Conservation (phyloP, 2,797 vertebrate genomes). For the Morus bassanus region DNA sequence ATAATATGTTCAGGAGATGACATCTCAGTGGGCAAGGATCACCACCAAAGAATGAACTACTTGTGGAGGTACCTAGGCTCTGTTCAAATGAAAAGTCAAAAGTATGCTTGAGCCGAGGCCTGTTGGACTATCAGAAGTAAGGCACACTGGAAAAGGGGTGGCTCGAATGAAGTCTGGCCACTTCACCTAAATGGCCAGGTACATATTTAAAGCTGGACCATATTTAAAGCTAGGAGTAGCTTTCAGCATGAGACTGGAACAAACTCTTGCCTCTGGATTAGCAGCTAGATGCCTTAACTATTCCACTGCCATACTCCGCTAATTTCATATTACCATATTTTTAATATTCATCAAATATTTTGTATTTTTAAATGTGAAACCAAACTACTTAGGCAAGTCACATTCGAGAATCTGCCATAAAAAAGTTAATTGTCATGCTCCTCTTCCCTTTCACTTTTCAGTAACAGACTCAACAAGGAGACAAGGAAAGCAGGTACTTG, state of each 20-base stretch:
- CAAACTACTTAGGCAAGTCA: constrained; percentile 52
- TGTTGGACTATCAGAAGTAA: background rate
- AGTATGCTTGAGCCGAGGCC: background rate
- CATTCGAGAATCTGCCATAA: constrained; percentile 34
- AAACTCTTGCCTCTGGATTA: background rate
- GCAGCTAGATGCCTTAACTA: background rate
- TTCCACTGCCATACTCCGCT: background rate
- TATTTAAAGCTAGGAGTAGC: background rate
- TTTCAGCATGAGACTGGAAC: background rate
- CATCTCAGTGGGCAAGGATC: constrained; percentile 45
- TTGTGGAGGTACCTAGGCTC: constrained; percentile 32
- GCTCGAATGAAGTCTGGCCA: background rate
- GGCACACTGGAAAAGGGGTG: background rate
- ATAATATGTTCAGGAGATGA: constrained; percentile 50
- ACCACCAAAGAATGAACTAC: constrained; percentile 70
- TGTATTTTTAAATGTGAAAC: constrained; percentile 66
- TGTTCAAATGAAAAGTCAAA: background rate
- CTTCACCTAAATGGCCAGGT: background rate
- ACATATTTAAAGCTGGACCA: background rate
- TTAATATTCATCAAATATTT: constrained; percentile 53
- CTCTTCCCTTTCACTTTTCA: constrained; percentile 16
- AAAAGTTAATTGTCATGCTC: constrained; percentile 10
- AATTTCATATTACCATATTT: constrained; percentile 16
- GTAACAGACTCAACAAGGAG: constrained; percentile 52
- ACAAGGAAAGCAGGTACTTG: constrained; percentile 57